Evolutionary conservation across 1,140 invertebrate species (phyloP).

Genomic region (Ectropis grisescens): DNA sequence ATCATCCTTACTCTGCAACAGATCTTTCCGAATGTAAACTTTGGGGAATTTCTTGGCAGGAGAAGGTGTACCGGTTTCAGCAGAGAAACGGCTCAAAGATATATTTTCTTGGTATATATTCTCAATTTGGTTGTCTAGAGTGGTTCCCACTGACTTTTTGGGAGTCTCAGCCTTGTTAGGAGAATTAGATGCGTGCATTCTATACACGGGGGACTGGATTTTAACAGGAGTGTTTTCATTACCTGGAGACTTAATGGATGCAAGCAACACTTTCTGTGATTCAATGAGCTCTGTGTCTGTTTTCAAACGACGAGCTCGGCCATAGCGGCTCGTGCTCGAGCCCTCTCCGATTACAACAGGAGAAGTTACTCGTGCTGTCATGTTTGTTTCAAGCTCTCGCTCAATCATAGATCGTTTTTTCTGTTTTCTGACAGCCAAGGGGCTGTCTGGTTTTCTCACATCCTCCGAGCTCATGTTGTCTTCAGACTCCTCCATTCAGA

Average conservation of each 20-base stretch:
- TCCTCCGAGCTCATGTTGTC: slow-evolving; percentile 43
- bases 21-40: slow-evolving; percentile 55
- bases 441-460: slow-evolving; percentile 18
- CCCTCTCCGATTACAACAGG: slow-evolving; percentile 27
- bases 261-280: slow-evolving; percentile 17
- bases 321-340: slow-evolving; percentile 57
- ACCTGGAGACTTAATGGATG: not conserved
- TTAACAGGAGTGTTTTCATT: slow-evolving; percentile 30
- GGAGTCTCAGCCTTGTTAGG: slow-evolving; percentile 29
- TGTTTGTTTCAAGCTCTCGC: slow-evolving; percentile 48
- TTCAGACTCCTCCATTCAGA: slow-evolving; percentile 51
- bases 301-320: slow-evolving; percentile 48
- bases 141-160: slow-evolving; percentile 17
- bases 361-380: slow-evolving; percentile 47
- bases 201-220: slow-evolving; percentile 39
- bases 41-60: slow-evolving; percentile 43
- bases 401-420: slow-evolving; percentile 54
- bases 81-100: slow-evolving; percentile 41
- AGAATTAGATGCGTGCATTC: slow-evolving; percentile 58
- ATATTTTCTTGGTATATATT: slow-evolving; percentile 51
- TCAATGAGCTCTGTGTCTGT: slow-evolving; percentile 26
- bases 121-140: slow-evolving; percentile 45
- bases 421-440: slow-evolving; percentile 27
- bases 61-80: slow-evolving; percentile 25
- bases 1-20: slow-evolving; percentile 50